These are phyloP conservation scores for Sebastes fasciatus DNA, from an alignment of 2,113 vertebrate genomes.

Conservation along the genomic window DNA sequence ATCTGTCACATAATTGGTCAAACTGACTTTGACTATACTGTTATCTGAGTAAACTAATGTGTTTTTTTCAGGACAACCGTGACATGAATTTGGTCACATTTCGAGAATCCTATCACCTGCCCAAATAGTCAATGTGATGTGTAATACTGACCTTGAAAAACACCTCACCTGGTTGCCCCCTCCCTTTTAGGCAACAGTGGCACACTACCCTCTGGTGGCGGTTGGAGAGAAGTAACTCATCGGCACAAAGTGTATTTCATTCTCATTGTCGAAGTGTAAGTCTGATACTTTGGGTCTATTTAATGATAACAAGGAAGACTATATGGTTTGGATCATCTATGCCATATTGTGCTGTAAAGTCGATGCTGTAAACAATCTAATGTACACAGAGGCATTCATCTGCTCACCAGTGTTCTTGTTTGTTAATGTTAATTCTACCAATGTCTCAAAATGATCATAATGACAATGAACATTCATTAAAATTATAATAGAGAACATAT, in stretches of 20 bases:
- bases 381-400: neutral
- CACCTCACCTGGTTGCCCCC: conserved; percentile 59
- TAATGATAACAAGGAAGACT: neutral
- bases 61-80: neutral
- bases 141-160: conserved; percentile 72
- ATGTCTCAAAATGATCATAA: neutral
- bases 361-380: neutral
- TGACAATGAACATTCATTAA: neutral
- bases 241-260: neutral
- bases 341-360: neutral
- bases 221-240: conserved; percentile 7
- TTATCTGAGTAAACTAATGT: neutral
- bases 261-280: neutral
- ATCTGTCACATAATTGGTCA: neutral
- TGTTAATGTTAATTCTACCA: neutral
- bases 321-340: neutral
- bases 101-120: conserved; percentile 1
- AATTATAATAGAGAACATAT: neutral
- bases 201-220: conserved; percentile 70
- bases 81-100: neutral
- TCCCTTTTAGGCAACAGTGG: conserved; percentile 10
- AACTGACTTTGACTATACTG: neutral
- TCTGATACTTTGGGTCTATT: neutral
- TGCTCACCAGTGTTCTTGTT: neutral
- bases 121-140: conserved; percentile 10